phyloP scores from a whole-genome alignment of 2,797 vertebrate genomes.

The Potorous gilbertii region DNA sequence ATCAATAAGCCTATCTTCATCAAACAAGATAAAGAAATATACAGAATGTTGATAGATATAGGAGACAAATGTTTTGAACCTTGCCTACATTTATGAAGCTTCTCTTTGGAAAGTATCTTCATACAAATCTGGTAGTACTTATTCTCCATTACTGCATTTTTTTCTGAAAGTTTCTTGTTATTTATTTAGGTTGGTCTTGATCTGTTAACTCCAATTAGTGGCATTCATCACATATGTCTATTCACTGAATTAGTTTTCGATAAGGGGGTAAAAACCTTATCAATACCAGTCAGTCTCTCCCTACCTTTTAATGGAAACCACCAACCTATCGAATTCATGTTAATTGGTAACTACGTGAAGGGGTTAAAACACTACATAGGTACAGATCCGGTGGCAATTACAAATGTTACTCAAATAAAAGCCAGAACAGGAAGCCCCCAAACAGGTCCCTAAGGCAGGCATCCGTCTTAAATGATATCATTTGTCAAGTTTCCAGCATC shows the following conservation, averaged over 20 bases:
- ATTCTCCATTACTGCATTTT: neutral
- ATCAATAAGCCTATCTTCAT: neutral
- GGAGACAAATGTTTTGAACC: neutral
- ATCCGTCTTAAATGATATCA: constrained; percentile 89
- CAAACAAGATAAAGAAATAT: neutral
- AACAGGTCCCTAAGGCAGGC: constrained; percentile 87
- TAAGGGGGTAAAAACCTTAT: neutral
- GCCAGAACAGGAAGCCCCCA: constrained; percentile 88
- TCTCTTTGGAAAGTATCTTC: constrained; percentile 6
- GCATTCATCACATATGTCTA: constrained; percentile 1
- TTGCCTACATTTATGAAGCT: neutral
- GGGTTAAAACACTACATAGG: constrained; percentile 85
- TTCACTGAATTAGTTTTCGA: constrained; percentile 26
- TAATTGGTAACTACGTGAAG: constrained; percentile 68
- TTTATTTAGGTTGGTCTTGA: neutral
- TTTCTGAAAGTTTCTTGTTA: neutral
- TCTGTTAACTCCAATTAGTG: constrained; percentile 7
- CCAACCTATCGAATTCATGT: constrained; percentile 51
- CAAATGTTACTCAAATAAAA: constrained; percentile 87
- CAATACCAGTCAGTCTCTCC: neutral
- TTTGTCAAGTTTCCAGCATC: constrained; percentile 87
- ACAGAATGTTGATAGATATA: neutral
- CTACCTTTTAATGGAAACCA: constrained; percentile 32
- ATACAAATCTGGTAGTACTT: neutral
- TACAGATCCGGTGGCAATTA: constrained; percentile 85